These are phyloP conservation scores for Macropis europaea DNA, from an alignment of 2,888 invertebrate genomes.

Conservation along the genomic window DNA sequence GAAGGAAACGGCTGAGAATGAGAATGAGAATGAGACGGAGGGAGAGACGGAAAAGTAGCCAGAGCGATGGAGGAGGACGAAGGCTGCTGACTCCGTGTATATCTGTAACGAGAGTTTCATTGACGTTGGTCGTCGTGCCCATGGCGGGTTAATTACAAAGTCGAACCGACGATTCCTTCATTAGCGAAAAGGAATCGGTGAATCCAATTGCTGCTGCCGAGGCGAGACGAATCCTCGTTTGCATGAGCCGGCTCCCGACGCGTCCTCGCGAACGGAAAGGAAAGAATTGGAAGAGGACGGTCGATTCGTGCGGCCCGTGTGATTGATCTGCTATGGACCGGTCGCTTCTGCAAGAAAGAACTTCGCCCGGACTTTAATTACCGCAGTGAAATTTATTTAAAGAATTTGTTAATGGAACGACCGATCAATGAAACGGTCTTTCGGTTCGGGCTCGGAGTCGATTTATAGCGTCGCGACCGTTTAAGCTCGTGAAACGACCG, in stretches of 20 bases:
- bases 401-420: conserved; percentile 20
- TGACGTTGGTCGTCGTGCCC: conserved; percentile 62
- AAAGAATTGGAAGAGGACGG: neutral
- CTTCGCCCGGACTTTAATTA: conserved; percentile 29
- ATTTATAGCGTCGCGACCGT: conserved; percentile 1
- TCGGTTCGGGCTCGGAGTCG: neutral
- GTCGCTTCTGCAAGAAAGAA: conserved; percentile 13
- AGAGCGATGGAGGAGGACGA: neutral
- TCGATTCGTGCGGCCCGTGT: conserved; percentile 33
- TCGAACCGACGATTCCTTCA: conserved; percentile 73
- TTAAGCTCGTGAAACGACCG: neutral
- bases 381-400: conserved; percentile 26
- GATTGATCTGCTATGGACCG: neutral
- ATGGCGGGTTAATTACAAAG: conserved; percentile 73
- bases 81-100: conserved; percentile 29
- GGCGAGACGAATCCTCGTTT: conserved; percentile 61
- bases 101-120: conserved; percentile 69
- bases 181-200: conserved; percentile 69
- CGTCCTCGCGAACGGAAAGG: neutral
- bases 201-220: conserved; percentile 45
- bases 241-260: conserved; percentile 41
- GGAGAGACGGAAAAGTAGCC: neutral
- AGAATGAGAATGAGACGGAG: conserved; percentile 15
- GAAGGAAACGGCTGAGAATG: conserved; percentile 35
- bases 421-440: conserved; percentile 25